Conservation (phyloP, 2,888 invertebrate genomes). For the Chesias legatella region DNA sequence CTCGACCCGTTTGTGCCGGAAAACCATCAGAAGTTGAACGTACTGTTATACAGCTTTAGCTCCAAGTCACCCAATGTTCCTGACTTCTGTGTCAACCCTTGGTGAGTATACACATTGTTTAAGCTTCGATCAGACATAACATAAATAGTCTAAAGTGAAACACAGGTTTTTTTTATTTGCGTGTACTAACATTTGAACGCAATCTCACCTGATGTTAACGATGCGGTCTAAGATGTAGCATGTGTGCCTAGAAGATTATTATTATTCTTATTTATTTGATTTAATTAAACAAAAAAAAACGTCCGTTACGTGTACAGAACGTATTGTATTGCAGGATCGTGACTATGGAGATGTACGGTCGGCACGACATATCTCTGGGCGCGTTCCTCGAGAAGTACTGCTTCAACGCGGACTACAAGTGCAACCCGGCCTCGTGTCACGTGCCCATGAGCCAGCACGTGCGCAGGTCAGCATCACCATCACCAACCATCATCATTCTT, state of each 20-base stretch:
- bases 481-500: no score
- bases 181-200: no score
- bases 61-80: slow-evolving; percentile 88
- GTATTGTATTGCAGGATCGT: slow-evolving; percentile 82
- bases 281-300: no score
- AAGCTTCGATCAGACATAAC: no score
- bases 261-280: no score
- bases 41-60: slow-evolving; percentile 94
- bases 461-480: slow-evolving; percentile 81
- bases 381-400: slow-evolving; percentile 96
- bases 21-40: slow-evolving; percentile 92
- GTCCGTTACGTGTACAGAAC: no score
- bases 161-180: no score
- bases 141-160: no score
- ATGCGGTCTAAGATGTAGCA: no score
- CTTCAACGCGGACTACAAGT: slow-evolving; percentile 90
- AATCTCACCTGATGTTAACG: no score
- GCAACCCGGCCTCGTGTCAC: slow-evolving; percentile 89
- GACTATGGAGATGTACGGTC: slow-evolving; percentile 96
- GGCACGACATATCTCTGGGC: slow-evolving; percentile 96
- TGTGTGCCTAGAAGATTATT: no score
- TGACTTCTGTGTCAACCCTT: slow-evolving; percentile 94
- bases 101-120: slow-evolving; percentile 82
- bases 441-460: slow-evolving; percentile 93
- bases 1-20: slow-evolving; percentile 88